These are phyloP conservation scores for Batillaria attramentaria DNA, from an alignment of 1,140 invertebrate species.

Conservation along the genomic window DNA sequence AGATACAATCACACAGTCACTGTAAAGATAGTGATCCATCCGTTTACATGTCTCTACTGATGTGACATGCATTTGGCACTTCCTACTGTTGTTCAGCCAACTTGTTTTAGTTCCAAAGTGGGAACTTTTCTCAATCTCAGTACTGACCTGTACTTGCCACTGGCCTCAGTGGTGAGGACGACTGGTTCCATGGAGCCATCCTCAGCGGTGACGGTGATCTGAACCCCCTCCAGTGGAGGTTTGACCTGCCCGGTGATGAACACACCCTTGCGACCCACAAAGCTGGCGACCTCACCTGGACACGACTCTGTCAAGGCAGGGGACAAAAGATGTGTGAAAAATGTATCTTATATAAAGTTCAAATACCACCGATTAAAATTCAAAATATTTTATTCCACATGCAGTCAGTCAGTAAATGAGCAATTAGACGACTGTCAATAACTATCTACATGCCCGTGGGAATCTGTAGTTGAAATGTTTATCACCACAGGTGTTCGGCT, in stretches of 20 bases:
- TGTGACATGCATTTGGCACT: too few relatives aligned
- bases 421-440: too few relatives aligned
- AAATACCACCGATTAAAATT: not conserved
- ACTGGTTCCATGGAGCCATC: constrained; percentile 55
- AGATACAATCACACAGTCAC: not conserved
- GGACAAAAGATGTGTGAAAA: constrained; percentile 18
- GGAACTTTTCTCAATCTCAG: too few relatives aligned
- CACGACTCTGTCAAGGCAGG: constrained; percentile 78
- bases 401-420: too few relatives aligned
- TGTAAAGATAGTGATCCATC: too few relatives aligned
- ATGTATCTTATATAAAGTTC: not conserved
- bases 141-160: constrained; percentile 77
- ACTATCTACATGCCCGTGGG: not conserved
- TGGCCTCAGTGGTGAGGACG: constrained; percentile 71
- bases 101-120: too few relatives aligned
- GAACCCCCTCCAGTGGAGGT: constrained; percentile 80
- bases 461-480: not conserved
- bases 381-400: not conserved
- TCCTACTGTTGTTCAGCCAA: too few relatives aligned
- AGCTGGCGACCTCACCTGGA: constrained; percentile 76
- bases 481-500: too few relatives aligned
- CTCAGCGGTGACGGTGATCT: constrained; percentile 74
- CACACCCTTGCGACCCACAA: constrained; percentile 75
- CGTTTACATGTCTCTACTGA: too few relatives aligned
- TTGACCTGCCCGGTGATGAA: constrained; percentile 77